A percentile compares a stretch with the other conserved stretches of the same genome.
Evolutionary conservation across 2,797 vertebrate species (phyloP).

Genomic region (Microhierax caerulescens): DNA sequence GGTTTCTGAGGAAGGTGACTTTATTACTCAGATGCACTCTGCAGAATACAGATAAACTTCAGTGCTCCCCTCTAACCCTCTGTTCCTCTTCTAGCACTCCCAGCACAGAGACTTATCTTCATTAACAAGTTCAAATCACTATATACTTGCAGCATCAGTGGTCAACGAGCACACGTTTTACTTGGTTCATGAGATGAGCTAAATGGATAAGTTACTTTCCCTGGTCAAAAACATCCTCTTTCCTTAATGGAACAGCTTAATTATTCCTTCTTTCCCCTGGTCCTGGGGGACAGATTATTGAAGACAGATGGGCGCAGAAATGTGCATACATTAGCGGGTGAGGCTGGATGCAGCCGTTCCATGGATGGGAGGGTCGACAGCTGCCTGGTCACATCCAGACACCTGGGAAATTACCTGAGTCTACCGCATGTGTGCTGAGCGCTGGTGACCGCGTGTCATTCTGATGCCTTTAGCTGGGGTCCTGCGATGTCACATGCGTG

Average conservation of each 20-base stretch:
- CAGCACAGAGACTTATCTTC: conserved; percentile 6
- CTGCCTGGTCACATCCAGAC: background rate
- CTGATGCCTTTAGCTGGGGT: background rate
- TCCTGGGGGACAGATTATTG: conserved; percentile 55
- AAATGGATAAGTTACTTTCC: background rate
- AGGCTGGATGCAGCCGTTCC: background rate
- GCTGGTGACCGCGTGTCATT: rapidly evolving
- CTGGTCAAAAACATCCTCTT: conserved; percentile 4
- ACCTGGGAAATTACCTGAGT: background rate
- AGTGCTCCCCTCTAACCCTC: background rate
- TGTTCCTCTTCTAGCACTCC: background rate
- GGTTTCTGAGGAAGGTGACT: conserved; percentile 63
- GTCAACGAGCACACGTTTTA: background rate
- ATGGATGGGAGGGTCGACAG: background rate
- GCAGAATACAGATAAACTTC: conserved; percentile 63
- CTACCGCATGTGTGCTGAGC: rapidly evolving
- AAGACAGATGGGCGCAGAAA: conserved; percentile 39
- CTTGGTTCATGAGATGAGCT: background rate
- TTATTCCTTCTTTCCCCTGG: conserved; percentile 1
- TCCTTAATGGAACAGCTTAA: conserved; percentile 47
- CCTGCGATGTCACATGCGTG: rapidly evolving
- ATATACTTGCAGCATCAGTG: background rate
- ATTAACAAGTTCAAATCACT: conserved; percentile 6
- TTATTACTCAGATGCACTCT: conserved; percentile 36
- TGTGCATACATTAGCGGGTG: background rate